phyloP scores from a whole-genome alignment of 2,113 vertebrate genomes.

The Myrmecobius fasciatus region DNA sequence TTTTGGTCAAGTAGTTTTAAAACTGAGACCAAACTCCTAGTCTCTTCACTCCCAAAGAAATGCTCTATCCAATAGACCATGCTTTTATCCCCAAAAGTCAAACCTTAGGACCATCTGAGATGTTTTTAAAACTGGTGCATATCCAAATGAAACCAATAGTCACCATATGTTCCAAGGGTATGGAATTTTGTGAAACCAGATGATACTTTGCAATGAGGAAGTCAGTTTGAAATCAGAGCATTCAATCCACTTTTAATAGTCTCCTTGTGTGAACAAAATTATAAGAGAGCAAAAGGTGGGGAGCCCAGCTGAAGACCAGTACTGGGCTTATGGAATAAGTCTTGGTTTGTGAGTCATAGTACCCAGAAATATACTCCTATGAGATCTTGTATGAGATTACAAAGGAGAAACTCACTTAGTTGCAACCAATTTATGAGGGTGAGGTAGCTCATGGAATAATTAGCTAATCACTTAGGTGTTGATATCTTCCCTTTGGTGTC shows the following conservation, averaged over 20 bases:
- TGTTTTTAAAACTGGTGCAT: background rate
- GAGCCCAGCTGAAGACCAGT: background rate
- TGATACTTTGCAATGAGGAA: background rate
- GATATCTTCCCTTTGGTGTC: background rate
- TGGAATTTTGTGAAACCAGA: background rate
- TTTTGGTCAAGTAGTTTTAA: background rate
- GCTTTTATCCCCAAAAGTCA: background rate
- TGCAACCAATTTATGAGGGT: constrained; percentile 1
- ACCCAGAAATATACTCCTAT: background rate
- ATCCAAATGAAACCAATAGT: background rate
- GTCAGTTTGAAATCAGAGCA: background rate
- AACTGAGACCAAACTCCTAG: background rate
- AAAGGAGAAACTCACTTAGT: background rate
- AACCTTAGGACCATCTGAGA: background rate
- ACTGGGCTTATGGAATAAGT: background rate
- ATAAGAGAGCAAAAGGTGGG: background rate
- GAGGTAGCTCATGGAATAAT: constrained; percentile 26
- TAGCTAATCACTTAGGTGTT: constrained; percentile 10
- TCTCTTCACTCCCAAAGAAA: background rate
- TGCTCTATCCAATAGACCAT: background rate
- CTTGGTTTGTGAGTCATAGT: background rate
- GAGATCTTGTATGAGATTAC: background rate
- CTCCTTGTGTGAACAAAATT: constrained; percentile 3
- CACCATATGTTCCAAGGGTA: background rate
- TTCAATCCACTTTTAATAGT: background rate